Base-by-base conservation (phyloP, 1,140 invertebrate species). In the Pseudobourletiella spinata region DNA sequence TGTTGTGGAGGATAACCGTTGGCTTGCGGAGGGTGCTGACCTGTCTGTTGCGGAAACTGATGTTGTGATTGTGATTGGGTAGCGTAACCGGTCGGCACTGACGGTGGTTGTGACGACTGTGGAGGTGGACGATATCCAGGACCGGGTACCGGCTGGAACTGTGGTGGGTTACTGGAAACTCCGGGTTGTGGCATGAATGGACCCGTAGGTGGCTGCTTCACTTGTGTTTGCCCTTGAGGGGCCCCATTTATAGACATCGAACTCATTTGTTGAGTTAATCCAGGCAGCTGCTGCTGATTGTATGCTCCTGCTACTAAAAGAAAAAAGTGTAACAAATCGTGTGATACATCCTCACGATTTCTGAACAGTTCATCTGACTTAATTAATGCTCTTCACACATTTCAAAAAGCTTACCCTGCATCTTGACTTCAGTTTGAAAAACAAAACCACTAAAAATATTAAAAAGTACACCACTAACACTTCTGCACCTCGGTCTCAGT, bases 81-180 rank as follows among this genome's bases (percentile, higher is more conserved):
- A 64, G 71, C 16, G 70, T 54, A 42, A 61, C 55, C 42, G 68
- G 62, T 63, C 39, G 71, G 63, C 43, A 57, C 66, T 28, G 61
- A 65, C 43, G 59, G 64, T 43, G 63, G 55, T 39, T 72, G 54
- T 14, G 44, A 24, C 20, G 11, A 26, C 24, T 52, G 50, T 26
- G 11, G 28, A 26, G 50, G 50, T 18, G 54, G 54, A 39, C 54
- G 54, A 57, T 8, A 57, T 8, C 54, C 54, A 4, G 54, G 54
- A 8, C 54, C 54, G 20, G 54, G 54, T 4, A 20, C 54, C 35
- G 54, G 54, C 24, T 11, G 11, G 20, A 52, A 52, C 24, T 52
- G 50, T 52, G 14, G 50, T 6, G 22, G 25, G 8, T 52, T 4
- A 14, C 22, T 18, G 24, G 6, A 26, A 25, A 24, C 29, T 52